phyloP scores from a whole-genome alignment of 2,888 invertebrate species.

The Holacanthella duospinosa region DNA sequence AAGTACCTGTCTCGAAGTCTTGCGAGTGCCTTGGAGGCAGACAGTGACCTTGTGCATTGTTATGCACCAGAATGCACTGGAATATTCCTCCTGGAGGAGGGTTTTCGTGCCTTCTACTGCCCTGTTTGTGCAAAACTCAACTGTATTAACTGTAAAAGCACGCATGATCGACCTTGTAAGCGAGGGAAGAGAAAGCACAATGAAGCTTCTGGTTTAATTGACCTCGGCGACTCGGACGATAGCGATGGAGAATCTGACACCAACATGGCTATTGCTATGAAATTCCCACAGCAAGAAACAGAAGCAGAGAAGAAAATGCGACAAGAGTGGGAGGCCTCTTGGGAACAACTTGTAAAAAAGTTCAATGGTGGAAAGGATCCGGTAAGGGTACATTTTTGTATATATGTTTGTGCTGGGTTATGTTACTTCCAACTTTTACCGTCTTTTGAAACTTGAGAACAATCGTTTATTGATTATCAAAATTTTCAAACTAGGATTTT shows the following conservation, averaged over 20 bases:
- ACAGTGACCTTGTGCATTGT: neutral
- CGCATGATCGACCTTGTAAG: neutral
- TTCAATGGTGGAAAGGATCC: neutral
- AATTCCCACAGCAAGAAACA: neutral
- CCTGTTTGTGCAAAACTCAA: neutral
- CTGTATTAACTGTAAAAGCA: conserved; percentile 1
- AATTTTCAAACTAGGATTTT: neutral
- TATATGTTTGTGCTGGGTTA: too few species aligned
- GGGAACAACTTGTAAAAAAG: neutral
- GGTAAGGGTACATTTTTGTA: too few species aligned
- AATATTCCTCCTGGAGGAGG: neutral
- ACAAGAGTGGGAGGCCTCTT: neutral
- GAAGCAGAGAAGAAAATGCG: neutral
- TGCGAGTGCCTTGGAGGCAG: neutral
- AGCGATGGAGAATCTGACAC: neutral
- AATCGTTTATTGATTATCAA: too few species aligned
- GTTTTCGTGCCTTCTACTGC: neutral
- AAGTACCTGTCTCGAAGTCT: neutral
- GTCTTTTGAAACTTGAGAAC: too few species aligned
- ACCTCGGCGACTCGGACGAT: neutral
- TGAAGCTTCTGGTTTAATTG: neutral
- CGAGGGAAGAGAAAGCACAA: neutral
- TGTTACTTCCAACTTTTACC: too few species aligned
- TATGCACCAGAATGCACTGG: neutral
- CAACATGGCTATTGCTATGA: conserved; percentile 1